A percentile compares a stretch with the other conserved stretches of the same genome.
Conservation (phyloP, 2,113 vertebrate genomes). For the Sinocyclocheilus grahami region DNA sequence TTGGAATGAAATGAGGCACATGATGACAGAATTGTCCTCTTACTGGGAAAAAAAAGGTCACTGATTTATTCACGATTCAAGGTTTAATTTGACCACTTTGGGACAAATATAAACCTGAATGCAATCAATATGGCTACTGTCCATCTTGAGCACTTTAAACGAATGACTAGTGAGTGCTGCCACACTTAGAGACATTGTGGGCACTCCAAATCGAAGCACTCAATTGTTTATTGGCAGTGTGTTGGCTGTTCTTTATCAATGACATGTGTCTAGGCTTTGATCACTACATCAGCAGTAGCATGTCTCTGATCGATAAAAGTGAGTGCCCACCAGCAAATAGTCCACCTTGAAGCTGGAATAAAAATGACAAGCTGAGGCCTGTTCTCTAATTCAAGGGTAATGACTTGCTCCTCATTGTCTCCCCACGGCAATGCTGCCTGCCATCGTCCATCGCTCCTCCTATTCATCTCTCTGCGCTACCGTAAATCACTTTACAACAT, state of each 20-base stretch:
- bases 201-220: background rate
- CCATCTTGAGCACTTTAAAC: too few relatives aligned
- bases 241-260: conserved; percentile 45
- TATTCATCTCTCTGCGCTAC: conserved; percentile 43
- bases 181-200: background rate
- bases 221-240: conserved; percentile 21
- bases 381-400: conserved; percentile 46
- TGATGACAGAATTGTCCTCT: background rate
- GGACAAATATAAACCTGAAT: too few relatives aligned
- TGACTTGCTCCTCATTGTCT: conserved; percentile 47
- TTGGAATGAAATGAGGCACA: too few relatives aligned
- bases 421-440: conserved; percentile 48
- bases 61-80: background rate
- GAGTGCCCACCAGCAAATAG: conserved; percentile 26
- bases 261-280: conserved; percentile 39
- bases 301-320: conserved; percentile 39
- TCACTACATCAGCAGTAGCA: conserved; percentile 44
- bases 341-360: conserved; percentile 39
- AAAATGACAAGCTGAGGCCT: conserved; percentile 51
- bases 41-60: background rate
- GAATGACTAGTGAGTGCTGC: background rate
- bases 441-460: conserved; percentile 44
- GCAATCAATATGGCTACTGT: too few relatives aligned
- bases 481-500: conserved; percentile 45
- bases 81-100: background rate